Evolutionary conservation across 2,797 vertebrate genomes (phyloP).

Genomic region (Falco columbarius): DNA sequence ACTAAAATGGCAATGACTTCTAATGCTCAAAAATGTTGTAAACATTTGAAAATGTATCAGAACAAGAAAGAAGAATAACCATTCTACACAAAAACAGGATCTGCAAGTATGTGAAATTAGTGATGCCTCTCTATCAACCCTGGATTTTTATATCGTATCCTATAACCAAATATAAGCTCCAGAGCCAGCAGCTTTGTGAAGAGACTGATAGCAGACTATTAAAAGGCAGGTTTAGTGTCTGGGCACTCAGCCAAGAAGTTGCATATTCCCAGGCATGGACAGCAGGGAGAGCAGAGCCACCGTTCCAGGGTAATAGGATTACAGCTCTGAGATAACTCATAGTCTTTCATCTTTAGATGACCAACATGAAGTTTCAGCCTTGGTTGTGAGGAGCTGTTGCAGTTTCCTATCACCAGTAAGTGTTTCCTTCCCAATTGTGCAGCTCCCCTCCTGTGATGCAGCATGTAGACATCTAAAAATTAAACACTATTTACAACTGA

Average conservation of each 20-base stretch:
- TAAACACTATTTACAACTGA: not conserved
- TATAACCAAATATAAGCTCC: not conserved
- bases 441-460: not conserved
- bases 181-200: constrained; percentile 6
- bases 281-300: constrained; percentile 42
- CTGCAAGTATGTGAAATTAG: not conserved
- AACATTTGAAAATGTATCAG: not conserved
- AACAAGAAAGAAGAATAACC: not conserved
- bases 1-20: not conserved
- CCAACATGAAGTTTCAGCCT: constrained; percentile 37
- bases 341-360: constrained; percentile 38
- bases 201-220: constrained; percentile 7
- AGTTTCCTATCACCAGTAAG: not conserved
- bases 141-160: not conserved
- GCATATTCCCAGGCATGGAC: constrained; percentile 1
- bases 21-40: not conserved
- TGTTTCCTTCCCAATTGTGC: not conserved
- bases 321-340: constrained; percentile 35
- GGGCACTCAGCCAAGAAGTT: constrained; percentile 31
- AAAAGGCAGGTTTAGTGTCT: constrained; percentile 17
- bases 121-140: not conserved
- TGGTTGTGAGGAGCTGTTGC: not conserved
- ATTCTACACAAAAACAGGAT: not conserved
- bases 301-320: constrained; percentile 40
- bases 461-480: not conserved